Percentiles rank a stretch among this genome's conserved stretches.
Conservation (phyloP, 2,113 vertebrate genomes). For the Sinocyclocheilus anophthalmus region DNA sequence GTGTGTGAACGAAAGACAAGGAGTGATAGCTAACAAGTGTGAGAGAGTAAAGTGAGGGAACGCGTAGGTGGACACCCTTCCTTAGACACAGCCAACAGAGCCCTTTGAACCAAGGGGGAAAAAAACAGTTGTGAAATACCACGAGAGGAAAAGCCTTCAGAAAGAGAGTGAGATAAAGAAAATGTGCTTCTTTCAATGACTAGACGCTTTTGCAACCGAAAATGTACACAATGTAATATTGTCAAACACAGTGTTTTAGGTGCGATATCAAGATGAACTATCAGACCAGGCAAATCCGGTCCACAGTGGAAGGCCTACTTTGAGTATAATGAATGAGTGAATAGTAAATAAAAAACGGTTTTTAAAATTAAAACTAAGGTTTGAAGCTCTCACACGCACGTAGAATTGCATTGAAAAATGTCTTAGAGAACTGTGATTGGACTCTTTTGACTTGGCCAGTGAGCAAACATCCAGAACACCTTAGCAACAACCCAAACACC, state of each 20-base stretch:
- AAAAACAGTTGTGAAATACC: conserved; percentile 53
- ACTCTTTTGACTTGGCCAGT: background rate
- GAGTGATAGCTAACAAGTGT: conserved; percentile 51
- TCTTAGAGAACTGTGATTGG: background rate
- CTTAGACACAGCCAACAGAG: conserved; percentile 69
- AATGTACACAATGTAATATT: background rate
- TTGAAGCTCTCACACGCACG: background rate
- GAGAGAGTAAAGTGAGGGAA: conserved; percentile 62
- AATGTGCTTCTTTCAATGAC: conserved; percentile 38
- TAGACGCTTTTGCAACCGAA: conserved; percentile 22
- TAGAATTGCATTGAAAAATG: background rate
- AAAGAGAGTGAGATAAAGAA: conserved; percentile 29
- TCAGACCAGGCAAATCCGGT: background rate
- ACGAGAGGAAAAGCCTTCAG: conserved; percentile 59
- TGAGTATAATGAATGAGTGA: too few species aligned
- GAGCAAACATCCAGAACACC: too few species aligned
- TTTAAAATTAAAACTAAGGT: background rate
- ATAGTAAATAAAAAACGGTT: too few species aligned
- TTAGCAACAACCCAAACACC: background rate
- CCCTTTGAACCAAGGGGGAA: conserved; percentile 66
- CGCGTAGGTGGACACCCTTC: conserved; percentile 75
- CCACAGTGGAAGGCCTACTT: background rate
- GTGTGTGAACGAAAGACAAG: conserved; percentile 54
- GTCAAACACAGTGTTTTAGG: background rate
- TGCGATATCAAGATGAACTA: conserved; percentile 2